Base-by-base conservation (phyloP, 37 sponge, comb jelly and placozoan genomes). In the Diacarnus erythraeanus region DNA sequence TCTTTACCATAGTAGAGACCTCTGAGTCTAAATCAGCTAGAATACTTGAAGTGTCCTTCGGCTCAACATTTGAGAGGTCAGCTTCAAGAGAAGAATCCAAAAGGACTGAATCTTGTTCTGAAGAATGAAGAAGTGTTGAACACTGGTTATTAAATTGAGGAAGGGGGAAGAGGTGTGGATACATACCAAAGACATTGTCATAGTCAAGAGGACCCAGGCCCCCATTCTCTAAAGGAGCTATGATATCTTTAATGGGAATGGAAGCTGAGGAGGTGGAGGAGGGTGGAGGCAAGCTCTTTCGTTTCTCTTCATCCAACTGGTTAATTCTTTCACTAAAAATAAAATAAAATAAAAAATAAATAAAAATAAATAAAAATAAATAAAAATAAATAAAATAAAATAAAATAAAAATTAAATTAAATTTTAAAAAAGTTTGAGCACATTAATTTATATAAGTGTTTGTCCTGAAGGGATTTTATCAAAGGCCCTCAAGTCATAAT, bases 21-120 rank as follows among this genome's bases (percentile, higher is more conserved):
- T 84, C 84, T 44, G 37, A 47, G 71, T 84, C 84, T 51, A 84
- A 56, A 4, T 60, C 58, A 2, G 25, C 77, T 36, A 84, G 61
- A 30, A 75, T 35, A 43, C 59, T 77, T 36, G 69, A 41, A 57
- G 59, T 77, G 59, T 84, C 84, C 71, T 77, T 56, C 35, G 69
- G 26, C 2, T 69, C 57, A 0, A 84, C 71, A 33, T 10, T 33
- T 20, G 71, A 38, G 6, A 70, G 57, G 44, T 84, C 84, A 10
- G 57, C 61, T 42, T 67, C 42, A 31, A 67, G 21, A 21, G 67
- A 60, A 60, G n/a, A 6, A 60, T 6, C 21, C 23, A 5, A 25
- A 5, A 12, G 6, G 10, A 3, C 23, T n/a, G 61, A 25, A 60
- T 6, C 23, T 17, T 20, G 61, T 6, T 60, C 61, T 60, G 27